Conservation (phyloP, 2,888 invertebrate genomes). For the Cephus rjabovi region DNA sequence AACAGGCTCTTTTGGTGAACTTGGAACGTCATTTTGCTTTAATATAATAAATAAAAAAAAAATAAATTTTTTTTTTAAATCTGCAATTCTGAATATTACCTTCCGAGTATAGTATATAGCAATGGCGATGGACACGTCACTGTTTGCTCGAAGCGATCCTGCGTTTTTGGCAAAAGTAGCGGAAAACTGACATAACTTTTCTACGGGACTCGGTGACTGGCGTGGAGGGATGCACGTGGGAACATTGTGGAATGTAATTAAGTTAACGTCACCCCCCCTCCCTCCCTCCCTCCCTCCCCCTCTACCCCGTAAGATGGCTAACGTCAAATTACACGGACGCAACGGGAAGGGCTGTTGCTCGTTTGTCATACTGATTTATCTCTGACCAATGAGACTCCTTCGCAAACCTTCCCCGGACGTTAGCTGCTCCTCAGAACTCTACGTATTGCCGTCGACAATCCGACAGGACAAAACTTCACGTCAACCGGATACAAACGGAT, state of each 20-base stretch:
- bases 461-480: not conserved
- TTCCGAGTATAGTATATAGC: not conserved
- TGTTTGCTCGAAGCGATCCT: not conserved
- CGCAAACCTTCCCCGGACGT: not conserved
- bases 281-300: no score
- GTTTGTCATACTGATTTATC: constrained; percentile 60
- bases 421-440: not conserved
- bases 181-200: constrained; percentile 42
- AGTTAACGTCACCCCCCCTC: constrained; percentile 40
- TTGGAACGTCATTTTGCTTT: no score
- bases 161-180: not conserved
- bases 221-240: constrained; percentile 23
- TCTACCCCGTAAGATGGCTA: constrained; percentile 43
- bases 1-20: not conserved
- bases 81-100: not conserved
- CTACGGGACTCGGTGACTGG: constrained; percentile 49
- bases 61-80: not conserved
- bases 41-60: no score
- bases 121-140: not conserved
- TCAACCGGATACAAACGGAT: not conserved
- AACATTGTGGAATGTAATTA: constrained; percentile 60
- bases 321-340: constrained; percentile 57
- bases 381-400: constrained; percentile 20
- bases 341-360: constrained; percentile 18
- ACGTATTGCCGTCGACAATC: no score